Evolutionary conservation across 2,888 invertebrate species (phyloP).

Genomic region (Lathronympha strigana): DNA sequence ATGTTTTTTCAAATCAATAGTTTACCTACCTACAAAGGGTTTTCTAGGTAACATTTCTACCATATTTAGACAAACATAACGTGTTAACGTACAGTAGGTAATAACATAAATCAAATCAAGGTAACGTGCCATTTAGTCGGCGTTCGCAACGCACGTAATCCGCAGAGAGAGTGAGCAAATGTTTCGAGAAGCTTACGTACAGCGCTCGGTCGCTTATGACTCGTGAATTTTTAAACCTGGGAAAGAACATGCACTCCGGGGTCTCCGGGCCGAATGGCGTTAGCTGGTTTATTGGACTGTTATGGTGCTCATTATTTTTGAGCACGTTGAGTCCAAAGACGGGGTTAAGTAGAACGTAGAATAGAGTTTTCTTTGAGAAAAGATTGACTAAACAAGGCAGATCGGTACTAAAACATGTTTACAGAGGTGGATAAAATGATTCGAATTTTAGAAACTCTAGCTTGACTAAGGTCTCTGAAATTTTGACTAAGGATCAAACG

Average conservation of each 20-base stretch:
- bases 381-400: too few species aligned
- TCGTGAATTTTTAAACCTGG: constrained; percentile 74
- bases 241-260: constrained; percentile 61
- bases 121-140: constrained; percentile 17
- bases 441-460: background rate
- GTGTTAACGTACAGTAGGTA: background rate
- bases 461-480: too few species aligned
- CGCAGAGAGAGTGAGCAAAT: constrained; percentile 60
- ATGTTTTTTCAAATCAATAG: too few species aligned
- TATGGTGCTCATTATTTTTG: constrained; percentile 26
- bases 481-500: too few species aligned
- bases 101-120: constrained; percentile 35
- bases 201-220: constrained; percentile 69
- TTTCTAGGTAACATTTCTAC: background rate
- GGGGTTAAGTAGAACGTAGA: background rate
- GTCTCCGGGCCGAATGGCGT: constrained; percentile 39
- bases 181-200: constrained; percentile 56
- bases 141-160: constrained; percentile 44
- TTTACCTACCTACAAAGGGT: too few species aligned
- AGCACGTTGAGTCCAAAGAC: background rate
- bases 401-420: too few species aligned
- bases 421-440: too few species aligned
- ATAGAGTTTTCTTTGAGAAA: too few species aligned
- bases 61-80: background rate
- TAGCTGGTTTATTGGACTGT: constrained; percentile 34